These are phyloP conservation scores for Sebastes iracundus DNA, from an alignment of 2,797 vertebrate species.

Conservation along the genomic window DNA sequence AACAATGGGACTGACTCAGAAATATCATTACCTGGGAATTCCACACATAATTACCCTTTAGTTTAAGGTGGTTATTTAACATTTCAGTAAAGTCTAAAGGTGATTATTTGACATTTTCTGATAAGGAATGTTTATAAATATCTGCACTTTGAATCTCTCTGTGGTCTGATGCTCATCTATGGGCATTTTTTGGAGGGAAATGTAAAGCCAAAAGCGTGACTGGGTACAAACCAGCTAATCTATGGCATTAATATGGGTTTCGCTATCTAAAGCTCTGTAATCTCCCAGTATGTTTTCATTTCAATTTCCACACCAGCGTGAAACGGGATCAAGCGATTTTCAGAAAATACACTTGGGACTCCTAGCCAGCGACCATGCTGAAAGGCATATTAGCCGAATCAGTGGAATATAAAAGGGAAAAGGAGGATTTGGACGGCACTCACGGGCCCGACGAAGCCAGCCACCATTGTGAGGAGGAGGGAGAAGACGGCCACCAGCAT, in stretches of 20 bases:
- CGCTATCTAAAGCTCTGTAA: conserved; percentile 52
- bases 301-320: conserved; percentile 60
- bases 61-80: background rate
- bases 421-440: conserved; percentile 72
- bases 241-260: conserved; percentile 50
- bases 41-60: conserved; percentile 15
- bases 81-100: too few species aligned
- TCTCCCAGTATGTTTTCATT: conserved; percentile 62
- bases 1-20: conserved; percentile 42
- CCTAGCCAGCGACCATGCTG: conserved; percentile 15
- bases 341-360: conserved; percentile 53
- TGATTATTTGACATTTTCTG: background rate
- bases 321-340: conserved; percentile 65
- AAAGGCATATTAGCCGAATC: conserved; percentile 50
- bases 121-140: conserved; percentile 12
- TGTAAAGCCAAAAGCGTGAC: conserved; percentile 34
- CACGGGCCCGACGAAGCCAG: conserved; percentile 84
- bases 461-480: conserved; percentile 84
- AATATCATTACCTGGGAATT: conserved; percentile 1
- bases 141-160: background rate
- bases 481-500: conserved; percentile 82
- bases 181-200: background rate
- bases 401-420: conserved; percentile 25
- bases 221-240: conserved; percentile 52
- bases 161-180: conserved; percentile 21